Conservation (phyloP, 2,888 invertebrate genomes). For the Serripes groenlandicus region DNA sequence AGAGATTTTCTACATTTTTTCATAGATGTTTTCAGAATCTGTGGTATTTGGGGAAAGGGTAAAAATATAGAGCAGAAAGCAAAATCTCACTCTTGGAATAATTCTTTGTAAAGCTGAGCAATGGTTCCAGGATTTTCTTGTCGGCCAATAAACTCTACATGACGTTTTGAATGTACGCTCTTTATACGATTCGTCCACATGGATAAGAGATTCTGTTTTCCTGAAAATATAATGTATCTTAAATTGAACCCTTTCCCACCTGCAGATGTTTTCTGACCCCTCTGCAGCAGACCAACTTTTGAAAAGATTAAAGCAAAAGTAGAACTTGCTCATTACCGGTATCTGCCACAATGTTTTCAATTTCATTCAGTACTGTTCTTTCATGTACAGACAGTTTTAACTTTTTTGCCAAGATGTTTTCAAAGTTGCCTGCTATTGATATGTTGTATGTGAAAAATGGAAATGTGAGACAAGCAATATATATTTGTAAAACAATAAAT, state of each 20-base stretch:
- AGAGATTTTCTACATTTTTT: not conserved
- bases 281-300: too few relatives aligned
- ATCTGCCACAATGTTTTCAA: too few relatives aligned
- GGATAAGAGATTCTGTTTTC: slow-evolving; percentile 88
- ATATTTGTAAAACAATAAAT: too few relatives aligned
- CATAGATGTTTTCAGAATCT: not conserved
- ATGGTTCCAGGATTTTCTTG: slow-evolving; percentile 74
- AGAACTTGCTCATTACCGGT: too few relatives aligned
- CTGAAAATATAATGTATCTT: slow-evolving; percentile 34
- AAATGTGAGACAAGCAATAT: too few relatives aligned
- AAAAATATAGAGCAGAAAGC: not conserved
- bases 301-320: too few relatives aligned
- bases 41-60: not conserved
- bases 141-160: slow-evolving; percentile 90
- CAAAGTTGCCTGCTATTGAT: too few relatives aligned
- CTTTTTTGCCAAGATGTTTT: too few relatives aligned
- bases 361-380: too few relatives aligned
- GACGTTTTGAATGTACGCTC: slow-evolving; percentile 87
- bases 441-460: too few relatives aligned
- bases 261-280: not conserved
- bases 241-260: not conserved
- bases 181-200: slow-evolving; percentile 89
- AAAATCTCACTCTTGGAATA: slow-evolving; percentile 73
- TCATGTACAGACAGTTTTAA: too few relatives aligned
- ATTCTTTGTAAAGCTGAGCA: slow-evolving; percentile 81